phyloP scores from a whole-genome alignment of 1,140 invertebrate genomes.

The Anastrepha ludens region DNA sequence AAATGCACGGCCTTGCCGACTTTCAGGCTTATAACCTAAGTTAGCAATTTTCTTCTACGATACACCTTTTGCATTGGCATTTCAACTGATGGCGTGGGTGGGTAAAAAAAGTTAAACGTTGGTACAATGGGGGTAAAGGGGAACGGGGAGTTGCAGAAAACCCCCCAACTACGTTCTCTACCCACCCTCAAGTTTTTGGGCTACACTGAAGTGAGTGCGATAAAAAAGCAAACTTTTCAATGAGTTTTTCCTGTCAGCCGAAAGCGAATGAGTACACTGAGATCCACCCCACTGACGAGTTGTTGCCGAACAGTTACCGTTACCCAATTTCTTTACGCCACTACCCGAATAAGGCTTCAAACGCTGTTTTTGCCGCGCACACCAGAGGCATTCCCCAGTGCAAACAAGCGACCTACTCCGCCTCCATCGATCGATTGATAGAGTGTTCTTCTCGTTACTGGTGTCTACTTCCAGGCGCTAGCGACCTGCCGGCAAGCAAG shows the following conservation, averaged over 20 bases:
- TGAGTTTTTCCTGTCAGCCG: slow-evolving; percentile 67
- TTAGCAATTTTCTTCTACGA: not conserved
- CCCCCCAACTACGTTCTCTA: not conserved
- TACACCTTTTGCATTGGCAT: slow-evolving; percentile 51
- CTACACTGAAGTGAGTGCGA: slow-evolving; percentile 60
- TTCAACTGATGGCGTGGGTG: not conserved
- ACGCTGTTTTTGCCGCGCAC: not conserved
- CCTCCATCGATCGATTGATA: slow-evolving; percentile 29
- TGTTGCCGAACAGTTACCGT: not conserved
- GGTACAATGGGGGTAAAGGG: not conserved
- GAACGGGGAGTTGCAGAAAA: too few relatives aligned
- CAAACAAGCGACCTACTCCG: not conserved
- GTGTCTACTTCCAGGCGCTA: slow-evolving; percentile 25
- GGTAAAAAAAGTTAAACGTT: not conserved
- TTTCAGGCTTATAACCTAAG: slow-evolving; percentile 41
- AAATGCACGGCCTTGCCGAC: slow-evolving; percentile 26
- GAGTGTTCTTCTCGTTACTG: not conserved
- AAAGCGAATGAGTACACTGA: not conserved
- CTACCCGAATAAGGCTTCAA: too few relatives aligned
- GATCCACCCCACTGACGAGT: not conserved
- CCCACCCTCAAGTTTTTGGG: not conserved
- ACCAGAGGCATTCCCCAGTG: not conserved
- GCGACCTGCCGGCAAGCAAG: not conserved
- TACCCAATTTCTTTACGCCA: too few relatives aligned
- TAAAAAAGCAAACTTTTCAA: slow-evolving; percentile 73